phyloP scores from a whole-genome alignment of 2,797 vertebrate genomes.

The Cyclura pinguis region DNA sequence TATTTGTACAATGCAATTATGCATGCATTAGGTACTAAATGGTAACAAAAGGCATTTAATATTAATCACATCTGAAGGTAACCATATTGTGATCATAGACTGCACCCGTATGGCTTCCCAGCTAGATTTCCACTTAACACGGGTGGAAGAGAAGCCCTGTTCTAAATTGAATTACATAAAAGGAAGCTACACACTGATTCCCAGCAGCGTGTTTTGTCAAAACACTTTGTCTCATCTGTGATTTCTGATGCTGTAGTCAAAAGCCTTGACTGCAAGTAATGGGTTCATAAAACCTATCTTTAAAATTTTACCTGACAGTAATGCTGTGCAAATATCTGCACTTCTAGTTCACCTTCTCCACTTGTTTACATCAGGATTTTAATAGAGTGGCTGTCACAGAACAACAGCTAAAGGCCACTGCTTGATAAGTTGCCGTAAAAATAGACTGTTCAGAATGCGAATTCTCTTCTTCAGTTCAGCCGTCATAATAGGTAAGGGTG shows the following conservation, averaged over 20 bases:
- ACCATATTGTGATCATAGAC: constrained; percentile 73
- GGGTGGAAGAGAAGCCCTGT: constrained; percentile 75
- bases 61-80: constrained; percentile 76
- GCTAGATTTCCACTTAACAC: constrained; percentile 77
- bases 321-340: constrained; percentile 83
- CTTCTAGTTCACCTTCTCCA: constrained; percentile 82
- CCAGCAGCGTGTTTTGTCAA: constrained; percentile 85
- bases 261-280: constrained; percentile 86
- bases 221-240: constrained; percentile 87
- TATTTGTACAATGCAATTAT: constrained; percentile 70
- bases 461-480: constrained; percentile 79
- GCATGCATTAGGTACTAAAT: constrained; percentile 73
- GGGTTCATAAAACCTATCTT: constrained; percentile 86
- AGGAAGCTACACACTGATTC: constrained; percentile 83
- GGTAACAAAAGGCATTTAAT: constrained; percentile 76
- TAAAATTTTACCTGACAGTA: constrained; percentile 86
- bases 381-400: constrained; percentile 84
- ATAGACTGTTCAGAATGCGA: constrained; percentile 81
- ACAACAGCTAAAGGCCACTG: constrained; percentile 83
- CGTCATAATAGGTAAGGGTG: constrained; percentile 71
- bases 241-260: constrained; percentile 86
- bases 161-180: constrained; percentile 84
- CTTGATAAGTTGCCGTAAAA: constrained; percentile 84
- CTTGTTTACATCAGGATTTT: constrained; percentile 86
- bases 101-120: constrained; percentile 70